Evolutionary conservation across 2,888 invertebrate species (phyloP).

Genomic region (Pseudeuparius sepicola): DNA sequence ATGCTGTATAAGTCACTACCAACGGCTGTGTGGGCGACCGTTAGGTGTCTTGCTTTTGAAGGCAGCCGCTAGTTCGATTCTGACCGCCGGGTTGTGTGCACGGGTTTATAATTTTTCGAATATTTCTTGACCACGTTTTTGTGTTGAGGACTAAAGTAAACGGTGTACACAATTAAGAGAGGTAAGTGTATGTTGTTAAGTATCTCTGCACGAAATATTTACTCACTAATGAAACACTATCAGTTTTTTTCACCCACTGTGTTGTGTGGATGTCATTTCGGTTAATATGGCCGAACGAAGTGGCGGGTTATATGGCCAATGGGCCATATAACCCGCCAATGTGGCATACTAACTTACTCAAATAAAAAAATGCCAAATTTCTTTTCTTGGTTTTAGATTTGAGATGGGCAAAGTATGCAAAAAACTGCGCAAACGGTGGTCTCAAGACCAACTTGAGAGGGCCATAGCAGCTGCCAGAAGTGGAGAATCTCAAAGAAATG

Average conservation of each 20-base stretch:
- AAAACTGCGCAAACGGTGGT: conserved; percentile 13
- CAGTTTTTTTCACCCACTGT: conserved; percentile 7
- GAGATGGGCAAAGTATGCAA: conserved; percentile 8
- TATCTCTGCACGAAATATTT: conserved; percentile 9
- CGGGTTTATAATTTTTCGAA: too few relatives aligned
- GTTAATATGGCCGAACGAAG: conserved; percentile 9
- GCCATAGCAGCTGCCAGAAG: conserved; percentile 10
- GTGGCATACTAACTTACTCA: conserved; percentile 9
- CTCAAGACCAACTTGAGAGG: conserved; percentile 12
- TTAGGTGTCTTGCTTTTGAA: too few relatives aligned
- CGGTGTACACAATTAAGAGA: too few relatives aligned
- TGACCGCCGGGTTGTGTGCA: too few relatives aligned
- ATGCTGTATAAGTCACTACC: conserved; percentile 7
- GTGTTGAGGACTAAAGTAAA: conserved; percentile 1
- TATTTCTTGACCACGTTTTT: too few relatives aligned
- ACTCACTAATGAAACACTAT: conserved; percentile 4
- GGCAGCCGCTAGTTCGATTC: too few relatives aligned
- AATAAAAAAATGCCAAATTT: conserved; percentile 1
- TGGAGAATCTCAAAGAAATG: conserved; percentile 13
- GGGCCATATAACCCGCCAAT: conserved; percentile 9
- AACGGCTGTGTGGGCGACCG: too few relatives aligned
- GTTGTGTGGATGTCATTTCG: conserved; percentile 8
- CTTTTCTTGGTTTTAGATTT: conserved; percentile 8
- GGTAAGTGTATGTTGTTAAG: conserved; percentile 6
- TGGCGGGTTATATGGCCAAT: too few relatives aligned